Conservation (phyloP, 92 coral and sea anemone genomes). For the Bergia sp. region DNA sequence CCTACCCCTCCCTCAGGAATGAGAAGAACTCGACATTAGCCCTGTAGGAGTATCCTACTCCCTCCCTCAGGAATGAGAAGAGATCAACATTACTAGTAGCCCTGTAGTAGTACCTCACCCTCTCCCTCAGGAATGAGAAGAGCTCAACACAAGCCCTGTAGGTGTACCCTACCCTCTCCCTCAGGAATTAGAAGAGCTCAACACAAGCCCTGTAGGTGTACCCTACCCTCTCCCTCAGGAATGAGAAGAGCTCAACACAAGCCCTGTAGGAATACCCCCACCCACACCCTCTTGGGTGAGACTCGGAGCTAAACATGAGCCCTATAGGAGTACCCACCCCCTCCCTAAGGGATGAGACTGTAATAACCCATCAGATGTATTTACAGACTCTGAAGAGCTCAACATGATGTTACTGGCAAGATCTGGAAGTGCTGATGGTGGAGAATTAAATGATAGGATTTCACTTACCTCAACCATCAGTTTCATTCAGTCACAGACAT, state of each 20-base stretch:
- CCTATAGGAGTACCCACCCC: not conserved
- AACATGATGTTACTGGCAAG: constrained; percentile 72
- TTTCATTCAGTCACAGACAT: constrained; percentile 85
- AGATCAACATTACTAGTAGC: no score
- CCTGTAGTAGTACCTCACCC: no score
- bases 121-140: no score
- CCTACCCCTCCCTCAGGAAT: no score
- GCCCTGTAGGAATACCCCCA: not conserved
- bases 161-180: no score
- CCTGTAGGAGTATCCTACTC: no score
- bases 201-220: not conserved
- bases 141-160: no score
- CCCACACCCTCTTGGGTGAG: not conserved
- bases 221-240: not conserved
- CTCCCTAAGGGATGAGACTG: not conserved
- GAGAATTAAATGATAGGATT: constrained; percentile 86
- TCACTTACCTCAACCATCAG: constrained; percentile 86
- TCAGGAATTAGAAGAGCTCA: no score
- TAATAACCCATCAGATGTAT: not conserved
- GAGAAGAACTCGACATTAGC: no score
- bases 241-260: not conserved
- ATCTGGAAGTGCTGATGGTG: constrained; percentile 92
- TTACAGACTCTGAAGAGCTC: constrained; percentile 58
- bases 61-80: no score
- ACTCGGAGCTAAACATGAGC: not conserved